Conservation (phyloP, 1,140 invertebrate species). For the Drosophila leontia region DNA sequence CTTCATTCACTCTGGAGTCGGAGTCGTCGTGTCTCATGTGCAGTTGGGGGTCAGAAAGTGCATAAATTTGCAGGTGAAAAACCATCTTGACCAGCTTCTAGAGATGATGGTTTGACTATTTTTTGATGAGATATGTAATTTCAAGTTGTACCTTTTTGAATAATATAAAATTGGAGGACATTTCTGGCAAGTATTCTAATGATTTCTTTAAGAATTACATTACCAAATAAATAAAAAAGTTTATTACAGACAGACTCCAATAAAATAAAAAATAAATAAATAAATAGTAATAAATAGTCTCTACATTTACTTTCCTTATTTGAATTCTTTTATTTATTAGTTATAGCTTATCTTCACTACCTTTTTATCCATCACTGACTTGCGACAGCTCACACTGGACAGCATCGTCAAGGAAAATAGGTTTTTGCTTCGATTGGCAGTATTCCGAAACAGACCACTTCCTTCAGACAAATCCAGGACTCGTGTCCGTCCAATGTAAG, state of each 20-base stretch:
- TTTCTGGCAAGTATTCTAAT: background rate
- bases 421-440: slow-evolving; percentile 22
- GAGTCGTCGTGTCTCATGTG: slow-evolving; percentile 37
- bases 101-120: background rate
- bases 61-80: slow-evolving; percentile 60
- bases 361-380: background rate
- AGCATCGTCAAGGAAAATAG: slow-evolving; percentile 27
- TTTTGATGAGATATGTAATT: background rate
- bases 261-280: background rate
- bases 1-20: slow-evolving; percentile 50
- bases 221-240: background rate
- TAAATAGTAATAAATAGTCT: too few species aligned
- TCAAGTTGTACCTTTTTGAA: background rate
- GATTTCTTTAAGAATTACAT: too few species aligned
- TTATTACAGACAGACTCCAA: background rate
- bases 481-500: slow-evolving; percentile 43
- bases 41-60: slow-evolving; percentile 58
- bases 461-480: slow-evolving; percentile 13
- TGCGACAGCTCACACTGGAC: background rate
- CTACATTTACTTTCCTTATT: background rate
- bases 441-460: slow-evolving; percentile 16
- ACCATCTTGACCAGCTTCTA: background rate
- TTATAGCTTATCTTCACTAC: background rate
- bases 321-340: background rate
- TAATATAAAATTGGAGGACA: too few species aligned